A percentile compares a stretch with the other conserved stretches of the same genome.
Evolutionary conservation across 2,797 vertebrate species (phyloP).

Genomic region (Miichthys miiuy): DNA sequence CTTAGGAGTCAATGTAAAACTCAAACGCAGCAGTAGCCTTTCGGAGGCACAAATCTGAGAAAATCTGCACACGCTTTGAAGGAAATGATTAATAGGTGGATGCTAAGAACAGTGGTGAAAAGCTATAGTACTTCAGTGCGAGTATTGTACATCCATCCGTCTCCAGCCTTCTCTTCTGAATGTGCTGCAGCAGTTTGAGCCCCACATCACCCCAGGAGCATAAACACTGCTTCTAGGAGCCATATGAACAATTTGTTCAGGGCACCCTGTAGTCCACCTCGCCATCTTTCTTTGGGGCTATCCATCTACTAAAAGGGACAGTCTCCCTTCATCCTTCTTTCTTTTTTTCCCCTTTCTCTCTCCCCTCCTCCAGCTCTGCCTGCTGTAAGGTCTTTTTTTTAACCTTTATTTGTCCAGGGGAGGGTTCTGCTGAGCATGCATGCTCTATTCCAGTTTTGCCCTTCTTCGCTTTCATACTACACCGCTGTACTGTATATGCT

Average conservation of each 20-base stretch:
- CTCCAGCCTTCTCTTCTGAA: constrained; percentile 6
- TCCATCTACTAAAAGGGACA: constrained; percentile 60
- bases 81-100: constrained; percentile 14
- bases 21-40: background rate
- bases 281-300: constrained; percentile 52
- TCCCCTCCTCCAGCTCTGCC: constrained; percentile 40
- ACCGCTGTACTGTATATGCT: constrained; percentile 15
- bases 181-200: constrained; percentile 46
- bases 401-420: constrained; percentile 65
- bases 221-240: constrained; percentile 53
- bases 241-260: constrained; percentile 66
- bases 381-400: constrained; percentile 45
- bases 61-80: background rate
- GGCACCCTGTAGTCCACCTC: constrained; percentile 30
- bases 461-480: constrained; percentile 48
- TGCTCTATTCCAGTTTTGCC: constrained; percentile 47
- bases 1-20: constrained; percentile 11
- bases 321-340: constrained; percentile 48
- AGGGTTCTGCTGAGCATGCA: constrained; percentile 70
- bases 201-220: constrained; percentile 58
- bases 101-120: constrained; percentile 3
- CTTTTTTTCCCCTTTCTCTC: constrained; percentile 5
- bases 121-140: constrained; percentile 2
- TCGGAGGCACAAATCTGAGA: background rate
- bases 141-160: constrained; percentile 25